Evolutionary conservation across 2,888 invertebrate genomes (phyloP), one percentile per base, ranked within the genome.

Genomic region (Polydrusus pterygomalis): DNA sequence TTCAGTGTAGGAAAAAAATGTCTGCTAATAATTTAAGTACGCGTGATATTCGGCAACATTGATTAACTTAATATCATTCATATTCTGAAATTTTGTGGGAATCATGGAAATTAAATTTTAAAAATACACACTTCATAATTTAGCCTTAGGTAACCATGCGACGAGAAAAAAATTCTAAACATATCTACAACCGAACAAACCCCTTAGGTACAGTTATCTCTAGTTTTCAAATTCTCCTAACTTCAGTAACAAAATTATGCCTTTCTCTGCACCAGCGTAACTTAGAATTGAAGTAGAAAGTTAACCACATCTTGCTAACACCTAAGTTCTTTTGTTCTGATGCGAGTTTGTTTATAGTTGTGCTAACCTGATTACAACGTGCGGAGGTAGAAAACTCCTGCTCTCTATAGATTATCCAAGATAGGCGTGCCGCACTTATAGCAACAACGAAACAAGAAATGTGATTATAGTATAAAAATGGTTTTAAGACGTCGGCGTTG

Each of bases 261-360:
- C 30, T 38, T 58, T 38, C 58, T 56, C 5, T 30, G 15, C n/a
- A 30, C 30, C 30, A 30, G 13, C 56, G 15, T 10, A 58, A 58
- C 58, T 58, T 15, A 15, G 38, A 34, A 58, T 17, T 9, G 34
- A 58, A 58, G 58, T 58, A 58, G 34, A 58, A 58, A 58, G 58
- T 58, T 58, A 58, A 58, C 58, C 58, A 38, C 58, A 58, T 58
- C 58, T 58, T 58, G 38, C 30, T 10, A 58, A 58, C 38, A 58
- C 58, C 58, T 38, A 58, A 58, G 58, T 58, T 58, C 58, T 58
- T 58, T 58, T 34, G 58, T 58, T 58, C 34, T 38, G n/a, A 25
- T 30, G 15, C 38, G 58, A 58, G 58, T 58, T 58, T 58, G 58
- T 58, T 58, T 58, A 34, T 34, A 38, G 58, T 58, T 58, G 34